These are phyloP conservation scores for Nomada ferruginata DNA, from an alignment of 2,888 invertebrate genomes.

Conservation along the genomic window DNA sequence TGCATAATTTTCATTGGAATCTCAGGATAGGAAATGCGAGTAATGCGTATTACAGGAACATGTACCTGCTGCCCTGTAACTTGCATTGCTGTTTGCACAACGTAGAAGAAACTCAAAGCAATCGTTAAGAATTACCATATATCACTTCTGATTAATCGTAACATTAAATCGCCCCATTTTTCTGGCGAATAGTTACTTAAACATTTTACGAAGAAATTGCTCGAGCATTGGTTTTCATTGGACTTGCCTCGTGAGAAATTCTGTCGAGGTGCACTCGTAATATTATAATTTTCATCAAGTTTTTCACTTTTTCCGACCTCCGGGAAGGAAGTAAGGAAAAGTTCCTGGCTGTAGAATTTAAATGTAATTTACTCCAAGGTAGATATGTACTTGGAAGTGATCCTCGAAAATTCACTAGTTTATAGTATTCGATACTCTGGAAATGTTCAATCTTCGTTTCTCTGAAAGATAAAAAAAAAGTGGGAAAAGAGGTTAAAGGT, in stretches of 20 bases:
- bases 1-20: constrained; percentile 57
- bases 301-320: neutral
- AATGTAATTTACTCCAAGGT: neutral
- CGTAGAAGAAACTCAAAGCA: neutral
- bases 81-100: constrained; percentile 20
- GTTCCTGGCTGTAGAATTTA: neutral
- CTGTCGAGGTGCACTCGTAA: neutral
- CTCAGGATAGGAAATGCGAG: constrained; percentile 28
- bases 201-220: too few relatives aligned
- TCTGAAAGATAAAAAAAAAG: neutral
- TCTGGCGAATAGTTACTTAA: neutral
- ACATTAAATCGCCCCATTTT: neutral
- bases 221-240: too few relatives aligned
- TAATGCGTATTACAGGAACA: constrained; percentile 47
- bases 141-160: neutral
- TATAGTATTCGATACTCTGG: neutral
- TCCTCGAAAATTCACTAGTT: too few relatives aligned
- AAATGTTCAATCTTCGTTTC: neutral
- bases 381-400: neutral
- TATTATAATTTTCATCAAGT: neutral
- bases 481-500: neutral
- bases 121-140: too few relatives aligned
- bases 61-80: constrained; percentile 54
- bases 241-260: neutral
- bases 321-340: neutral